Evolutionary conservation across 2,888 invertebrate species (phyloP), one percentile per base, ranked within the genome.

Genomic region (Resseliella maxima): DNA sequence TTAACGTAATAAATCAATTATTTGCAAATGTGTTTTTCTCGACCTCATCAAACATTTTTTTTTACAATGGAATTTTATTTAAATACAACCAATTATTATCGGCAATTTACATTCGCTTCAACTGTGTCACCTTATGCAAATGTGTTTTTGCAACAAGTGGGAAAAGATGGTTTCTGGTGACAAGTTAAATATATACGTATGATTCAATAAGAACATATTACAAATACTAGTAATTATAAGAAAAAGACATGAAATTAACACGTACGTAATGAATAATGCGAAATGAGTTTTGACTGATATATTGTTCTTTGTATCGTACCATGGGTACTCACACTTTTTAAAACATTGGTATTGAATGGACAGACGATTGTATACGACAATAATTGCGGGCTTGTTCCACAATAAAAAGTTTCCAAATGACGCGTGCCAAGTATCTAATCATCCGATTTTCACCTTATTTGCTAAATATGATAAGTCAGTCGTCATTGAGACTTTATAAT

Each of bases 1-100:
- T 31, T 31, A 72, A 72, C 72, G 31, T 72, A 72, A 72, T 72
- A 72, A 72, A 72, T 72, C 72, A 72, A 72, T 72, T 72, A 72
- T 72, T 72, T 72, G 72, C 72, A 31, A 15, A 72, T 35, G 35
- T 50, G 5, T 50, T 50, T 50, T 50, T 50, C 2, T 50, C 50
- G 21, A 18, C 50, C 5, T 41, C 41, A 41, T 41, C 41, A 50
- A 8, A 8, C 18, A 18, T 50, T 18, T n/a, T 24, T 18, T 1
- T 31, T 72, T 72, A 72, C 72, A 72, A 72, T 72, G 72, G 31
- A 31, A 72, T 31, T 72, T 35, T 31, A 72, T 72, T 72, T 72
- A 15, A 72, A 31, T 35, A 35, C 72, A 72, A 72, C 72, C 72
- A 72, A 72, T 72, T 72, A 72, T 72, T 72, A 72, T 72, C 72